phyloP scores from a whole-genome alignment of 2,113 vertebrate genomes.

The Sinocyclocheilus rhinocerous region DNA sequence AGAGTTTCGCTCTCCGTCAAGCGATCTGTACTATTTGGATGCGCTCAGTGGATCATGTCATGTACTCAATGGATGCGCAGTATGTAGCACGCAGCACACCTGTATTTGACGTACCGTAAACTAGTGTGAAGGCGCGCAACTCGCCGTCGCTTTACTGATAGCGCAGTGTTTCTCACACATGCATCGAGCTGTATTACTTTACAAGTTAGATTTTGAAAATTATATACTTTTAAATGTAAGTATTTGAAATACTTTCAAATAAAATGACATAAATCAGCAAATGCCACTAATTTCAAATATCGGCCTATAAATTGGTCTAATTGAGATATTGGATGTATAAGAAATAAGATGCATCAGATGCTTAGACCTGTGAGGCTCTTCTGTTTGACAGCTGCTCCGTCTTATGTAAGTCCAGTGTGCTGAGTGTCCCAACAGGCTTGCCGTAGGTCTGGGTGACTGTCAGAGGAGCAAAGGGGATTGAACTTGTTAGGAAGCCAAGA shows the following conservation, averaged over 20 bases:
- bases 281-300: background rate
- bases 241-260: too few species aligned
- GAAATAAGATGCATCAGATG: background rate
- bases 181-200: too few species aligned
- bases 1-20: too few species aligned
- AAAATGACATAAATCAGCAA: background rate
- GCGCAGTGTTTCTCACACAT: too few species aligned
- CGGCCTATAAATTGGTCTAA: background rate
- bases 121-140: too few species aligned
- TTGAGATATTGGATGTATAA: background rate
- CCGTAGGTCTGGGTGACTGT: background rate
- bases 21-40: too few species aligned
- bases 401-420: background rate
- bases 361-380: background rate
- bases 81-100: too few species aligned
- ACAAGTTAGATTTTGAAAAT: background rate
- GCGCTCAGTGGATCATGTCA: too few species aligned
- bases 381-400: constrained; percentile 7
- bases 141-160: too few species aligned
- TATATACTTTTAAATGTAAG: too few species aligned
- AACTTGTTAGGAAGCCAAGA: constrained; percentile 56
- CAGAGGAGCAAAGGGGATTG: constrained; percentile 38
- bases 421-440: background rate
- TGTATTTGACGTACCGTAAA: too few species aligned
- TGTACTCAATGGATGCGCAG: too few species aligned